phyloP scores from a whole-genome alignment of 2,888 invertebrate species.

The Latrodectus elegans region DNA sequence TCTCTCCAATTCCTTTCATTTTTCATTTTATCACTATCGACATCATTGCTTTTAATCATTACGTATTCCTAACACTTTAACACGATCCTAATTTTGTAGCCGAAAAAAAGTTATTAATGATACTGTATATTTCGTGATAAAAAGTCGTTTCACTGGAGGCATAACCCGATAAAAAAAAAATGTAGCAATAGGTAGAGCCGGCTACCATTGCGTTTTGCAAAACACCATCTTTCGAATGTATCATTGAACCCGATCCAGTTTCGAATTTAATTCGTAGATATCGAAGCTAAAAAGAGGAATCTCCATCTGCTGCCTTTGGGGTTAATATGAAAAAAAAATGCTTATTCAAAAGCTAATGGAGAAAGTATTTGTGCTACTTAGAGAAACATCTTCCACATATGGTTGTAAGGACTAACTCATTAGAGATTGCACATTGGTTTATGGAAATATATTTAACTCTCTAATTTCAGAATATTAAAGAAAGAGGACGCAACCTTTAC shows the following conservation, averaged over 20 bases:
- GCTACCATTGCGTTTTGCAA: conserved; percentile 6
- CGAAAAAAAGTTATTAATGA: conserved; percentile 36
- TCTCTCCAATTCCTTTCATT: too few relatives aligned
- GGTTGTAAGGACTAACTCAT: too few relatives aligned
- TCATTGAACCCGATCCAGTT: conserved; percentile 53
- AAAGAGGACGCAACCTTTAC: too few relatives aligned
- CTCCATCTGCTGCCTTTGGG: conserved; percentile 11
- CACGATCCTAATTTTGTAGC: neutral
- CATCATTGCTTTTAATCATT: too few relatives aligned
- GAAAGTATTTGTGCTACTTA: conserved; percentile 4
- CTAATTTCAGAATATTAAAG: too few relatives aligned
- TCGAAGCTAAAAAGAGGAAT: conserved; percentile 2
- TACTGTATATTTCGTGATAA: conserved; percentile 15
- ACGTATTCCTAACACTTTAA: too few relatives aligned
- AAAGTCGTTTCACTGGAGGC: neutral
- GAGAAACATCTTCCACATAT: neutral
- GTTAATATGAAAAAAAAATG: conserved; percentile 11
- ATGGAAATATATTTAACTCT: too few relatives aligned
- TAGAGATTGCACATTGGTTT: too few relatives aligned
- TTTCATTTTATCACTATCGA: too few relatives aligned
- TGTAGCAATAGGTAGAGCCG: neutral
- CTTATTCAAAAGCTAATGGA: neutral
- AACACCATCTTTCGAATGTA: neutral
- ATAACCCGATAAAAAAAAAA: neutral
- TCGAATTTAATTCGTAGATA: neutral